These are phyloP conservation scores for Apamea crenata DNA, from an alignment of 2,888 invertebrate genomes.

Conservation along the genomic window DNA sequence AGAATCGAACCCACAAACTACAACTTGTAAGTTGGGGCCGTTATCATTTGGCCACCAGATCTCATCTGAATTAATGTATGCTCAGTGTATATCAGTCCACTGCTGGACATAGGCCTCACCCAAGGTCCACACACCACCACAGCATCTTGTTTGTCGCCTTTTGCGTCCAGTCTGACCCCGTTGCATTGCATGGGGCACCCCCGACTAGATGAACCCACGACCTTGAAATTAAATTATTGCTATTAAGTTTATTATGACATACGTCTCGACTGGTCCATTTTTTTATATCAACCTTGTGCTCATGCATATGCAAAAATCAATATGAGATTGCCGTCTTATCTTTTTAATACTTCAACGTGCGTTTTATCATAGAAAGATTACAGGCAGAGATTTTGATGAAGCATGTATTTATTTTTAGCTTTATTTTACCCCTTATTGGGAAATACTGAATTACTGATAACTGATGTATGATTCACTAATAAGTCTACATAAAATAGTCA, in stretches of 20 bases:
- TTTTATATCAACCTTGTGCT: background rate
- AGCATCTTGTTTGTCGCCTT: background rate
- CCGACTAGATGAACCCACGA: background rate
- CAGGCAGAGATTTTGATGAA: slow-evolving; percentile 1
- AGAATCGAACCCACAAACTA: background rate
- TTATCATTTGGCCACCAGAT: too few relatives aligned
- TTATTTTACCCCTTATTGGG: background rate
- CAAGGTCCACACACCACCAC: background rate
- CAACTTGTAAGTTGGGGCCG: background rate
- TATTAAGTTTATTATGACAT: background rate
- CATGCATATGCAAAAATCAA: slow-evolving; percentile 31
- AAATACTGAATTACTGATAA: background rate
- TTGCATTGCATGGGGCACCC: background rate
- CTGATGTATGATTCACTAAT: slow-evolving; percentile 18
- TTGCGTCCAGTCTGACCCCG: too few relatives aligned
- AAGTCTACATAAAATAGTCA: background rate
- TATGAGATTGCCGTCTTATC: slow-evolving; percentile 34
- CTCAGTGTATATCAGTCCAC: background rate
- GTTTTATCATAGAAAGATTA: slow-evolving; percentile 36
- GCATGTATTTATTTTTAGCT: background rate
- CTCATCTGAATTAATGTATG: background rate
- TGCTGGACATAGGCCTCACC: background rate
- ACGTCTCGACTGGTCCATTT: background rate
- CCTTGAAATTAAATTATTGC: background rate
- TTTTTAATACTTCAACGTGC: slow-evolving; percentile 14